Conservation (phyloP, 2,797 vertebrate species). For the Chloroceryle inda region DNA sequence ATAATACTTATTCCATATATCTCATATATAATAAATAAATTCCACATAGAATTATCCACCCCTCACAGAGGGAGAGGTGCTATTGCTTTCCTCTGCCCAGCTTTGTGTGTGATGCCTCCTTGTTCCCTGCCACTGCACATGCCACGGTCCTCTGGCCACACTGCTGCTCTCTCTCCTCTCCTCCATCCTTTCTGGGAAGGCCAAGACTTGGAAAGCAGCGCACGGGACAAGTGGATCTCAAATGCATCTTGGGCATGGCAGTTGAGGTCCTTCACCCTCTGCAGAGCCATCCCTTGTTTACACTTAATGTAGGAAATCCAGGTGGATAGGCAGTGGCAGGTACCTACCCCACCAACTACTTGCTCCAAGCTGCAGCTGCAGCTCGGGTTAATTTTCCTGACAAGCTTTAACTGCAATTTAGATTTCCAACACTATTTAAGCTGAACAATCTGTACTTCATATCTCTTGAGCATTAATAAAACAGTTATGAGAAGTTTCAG, state of each 20-base stretch:
- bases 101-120: not conserved
- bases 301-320: not conserved
- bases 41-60: too few relatives aligned
- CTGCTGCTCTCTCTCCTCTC: not conserved
- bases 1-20: too few relatives aligned
- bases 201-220: not conserved
- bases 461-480: conserved; percentile 57
- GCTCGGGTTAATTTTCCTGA: conserved; percentile 41
- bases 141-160: not conserved
- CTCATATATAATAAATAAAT: too few relatives aligned
- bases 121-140: not conserved
- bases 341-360: not conserved
- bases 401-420: conserved; percentile 47
- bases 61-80: not conserved
- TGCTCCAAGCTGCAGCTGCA: not conserved
- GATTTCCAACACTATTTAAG: conserved; percentile 42
- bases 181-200: not conserved
- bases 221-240: not conserved
- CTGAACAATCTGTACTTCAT: conserved; percentile 39
- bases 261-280: not conserved
- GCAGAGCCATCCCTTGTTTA: not conserved
- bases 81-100: not conserved
- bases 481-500: conserved; percentile 39
- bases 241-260: not conserved
- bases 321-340: not conserved